Evolutionary conservation across 2,113 vertebrate species (phyloP).

Genomic region (Rhabdomys dilectus): DNA sequence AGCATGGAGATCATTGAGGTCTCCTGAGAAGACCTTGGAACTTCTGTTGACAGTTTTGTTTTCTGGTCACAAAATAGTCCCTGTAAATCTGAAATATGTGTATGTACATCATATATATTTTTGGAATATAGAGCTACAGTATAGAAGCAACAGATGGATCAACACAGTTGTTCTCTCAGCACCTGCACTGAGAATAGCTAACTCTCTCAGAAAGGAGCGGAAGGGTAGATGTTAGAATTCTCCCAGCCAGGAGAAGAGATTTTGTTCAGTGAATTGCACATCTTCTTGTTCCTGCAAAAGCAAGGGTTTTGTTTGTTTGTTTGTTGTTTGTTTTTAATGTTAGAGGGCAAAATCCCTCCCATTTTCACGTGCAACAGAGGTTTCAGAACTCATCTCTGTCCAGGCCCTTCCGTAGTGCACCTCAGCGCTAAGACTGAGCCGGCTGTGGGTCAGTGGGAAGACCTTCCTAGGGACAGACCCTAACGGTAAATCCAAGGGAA

Average conservation of each 20-base stretch:
- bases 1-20: constrained; percentile 99
- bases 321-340: constrained; percentile 47
- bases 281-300: constrained; percentile 44
- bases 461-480: constrained; percentile 71
- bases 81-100: constrained; percentile 87
- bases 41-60: not conserved
- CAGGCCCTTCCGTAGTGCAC: constrained; percentile 78
- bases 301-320: not conserved
- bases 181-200: constrained; percentile 66
- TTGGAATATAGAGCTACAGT: constrained; percentile 73
- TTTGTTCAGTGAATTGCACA: constrained; percentile 58
- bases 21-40: constrained; percentile 88
- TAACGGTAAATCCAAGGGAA: constrained; percentile 77
- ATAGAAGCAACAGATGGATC: constrained; percentile 65
- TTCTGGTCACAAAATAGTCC: constrained; percentile 77
- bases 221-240: constrained; percentile 64
- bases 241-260: constrained; percentile 26
- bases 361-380: constrained; percentile 12
- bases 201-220: constrained; percentile 31
- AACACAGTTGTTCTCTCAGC: not conserved
- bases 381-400: constrained; percentile 51
- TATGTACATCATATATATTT: constrained; percentile 77
- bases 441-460: constrained; percentile 77
- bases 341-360: constrained; percentile 11
- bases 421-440: constrained; percentile 88